phyloP scores from a whole-genome alignment of 2,888 invertebrate species.

The Xylota sylvarum region DNA sequence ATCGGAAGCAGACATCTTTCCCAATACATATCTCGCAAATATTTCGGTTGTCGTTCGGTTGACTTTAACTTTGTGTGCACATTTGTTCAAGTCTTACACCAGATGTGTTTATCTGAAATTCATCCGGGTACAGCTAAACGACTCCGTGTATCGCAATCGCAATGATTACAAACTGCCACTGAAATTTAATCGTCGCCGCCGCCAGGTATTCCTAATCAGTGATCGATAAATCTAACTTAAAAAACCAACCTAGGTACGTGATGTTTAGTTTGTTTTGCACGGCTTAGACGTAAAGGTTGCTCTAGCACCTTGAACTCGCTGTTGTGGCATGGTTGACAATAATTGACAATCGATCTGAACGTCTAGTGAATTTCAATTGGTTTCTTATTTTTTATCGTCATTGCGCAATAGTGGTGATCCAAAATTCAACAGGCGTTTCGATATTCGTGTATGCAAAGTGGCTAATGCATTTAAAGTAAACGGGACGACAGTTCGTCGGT shows the following conservation, averaged over 20 bases:
- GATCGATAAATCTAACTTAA: conserved; percentile 34
- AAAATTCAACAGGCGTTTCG: conserved; percentile 48
- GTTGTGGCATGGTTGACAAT: conserved; percentile 40
- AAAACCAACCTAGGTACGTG: not conserved
- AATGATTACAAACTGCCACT: conserved; percentile 25
- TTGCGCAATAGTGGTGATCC: conserved; percentile 61
- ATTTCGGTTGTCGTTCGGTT: conserved; percentile 18
- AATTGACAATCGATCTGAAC: conserved; percentile 70
- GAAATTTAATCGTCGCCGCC: conserved; percentile 27
- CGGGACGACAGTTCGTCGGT: conserved; percentile 53
- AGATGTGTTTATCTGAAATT: conserved; percentile 1
- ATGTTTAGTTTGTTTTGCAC: conserved; percentile 32
- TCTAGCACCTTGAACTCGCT: conserved; percentile 71
- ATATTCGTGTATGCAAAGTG: conserved; percentile 56
- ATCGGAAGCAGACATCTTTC: conserved; percentile 59
- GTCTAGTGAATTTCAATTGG: conserved; percentile 65
- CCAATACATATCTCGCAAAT: conserved; percentile 40
- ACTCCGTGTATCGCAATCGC: not conserved
- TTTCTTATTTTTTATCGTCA: conserved; percentile 59
- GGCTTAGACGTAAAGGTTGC: conserved; percentile 70
- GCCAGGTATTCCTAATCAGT: conserved; percentile 39
- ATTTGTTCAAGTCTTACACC: conserved; percentile 12
- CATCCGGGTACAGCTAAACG: not conserved
- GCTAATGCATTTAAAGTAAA: conserved; percentile 35
- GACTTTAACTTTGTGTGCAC: not conserved